Percentiles rank a stretch among this genome's conserved stretches.
Evolutionary conservation across 2,113 vertebrate genomes (phyloP).

Genomic region (Eudyptes chrysolophus): DNA sequence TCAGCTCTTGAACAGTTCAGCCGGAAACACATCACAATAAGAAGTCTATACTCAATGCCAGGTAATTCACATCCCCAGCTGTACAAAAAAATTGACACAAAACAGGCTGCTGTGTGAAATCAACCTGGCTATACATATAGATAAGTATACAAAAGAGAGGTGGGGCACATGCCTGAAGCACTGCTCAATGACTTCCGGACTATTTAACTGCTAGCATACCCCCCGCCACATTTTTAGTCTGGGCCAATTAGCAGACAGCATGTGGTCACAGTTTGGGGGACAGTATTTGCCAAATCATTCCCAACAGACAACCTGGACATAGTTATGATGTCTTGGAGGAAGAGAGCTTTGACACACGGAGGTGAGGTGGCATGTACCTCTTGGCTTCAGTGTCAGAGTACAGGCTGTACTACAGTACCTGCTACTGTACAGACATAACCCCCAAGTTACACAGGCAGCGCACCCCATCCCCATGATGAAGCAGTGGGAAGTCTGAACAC

Average conservation of each 20-base stretch:
- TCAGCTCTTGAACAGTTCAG: background rate
- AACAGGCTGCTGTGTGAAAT: background rate
- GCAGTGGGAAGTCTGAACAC: background rate
- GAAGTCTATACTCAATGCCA: background rate
- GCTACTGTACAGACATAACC: background rate
- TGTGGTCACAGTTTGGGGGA: background rate
- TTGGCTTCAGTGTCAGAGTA: background rate
- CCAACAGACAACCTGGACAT: background rate
- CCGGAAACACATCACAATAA: background rate
- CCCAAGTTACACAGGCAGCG: too few species aligned
- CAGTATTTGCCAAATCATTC: background rate
- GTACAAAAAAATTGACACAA: background rate
- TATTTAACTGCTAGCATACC: background rate
- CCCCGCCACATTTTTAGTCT: background rate
- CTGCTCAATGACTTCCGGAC: background rate
- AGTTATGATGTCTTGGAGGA: background rate
- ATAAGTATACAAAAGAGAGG: background rate
- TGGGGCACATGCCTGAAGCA: background rate
- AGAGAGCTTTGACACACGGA: background rate
- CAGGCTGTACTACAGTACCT: background rate
- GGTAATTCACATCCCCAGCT: background rate
- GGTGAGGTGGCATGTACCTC: background rate
- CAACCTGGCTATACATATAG: background rate
- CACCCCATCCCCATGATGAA: background rate
- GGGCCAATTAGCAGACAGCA: background rate